Evolutionary conservation across 1,140 invertebrate species (phyloP).

Genomic region (Leptopilina boulardi): DNA sequence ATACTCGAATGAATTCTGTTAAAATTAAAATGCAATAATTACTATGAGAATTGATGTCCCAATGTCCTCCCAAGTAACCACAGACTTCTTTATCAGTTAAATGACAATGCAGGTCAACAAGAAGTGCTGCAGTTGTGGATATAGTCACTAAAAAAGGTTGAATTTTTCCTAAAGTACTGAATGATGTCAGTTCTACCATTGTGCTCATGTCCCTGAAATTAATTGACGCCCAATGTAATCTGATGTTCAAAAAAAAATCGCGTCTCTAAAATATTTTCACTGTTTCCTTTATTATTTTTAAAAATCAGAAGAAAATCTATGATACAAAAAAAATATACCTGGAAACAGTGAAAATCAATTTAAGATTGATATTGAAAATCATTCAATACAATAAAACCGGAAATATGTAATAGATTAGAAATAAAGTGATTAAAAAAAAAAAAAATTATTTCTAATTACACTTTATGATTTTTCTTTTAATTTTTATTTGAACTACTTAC

Average conservation of each 20-base stretch:
- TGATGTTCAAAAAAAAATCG: constrained; percentile 22
- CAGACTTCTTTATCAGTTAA: constrained; percentile 93
- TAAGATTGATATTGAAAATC: neutral
- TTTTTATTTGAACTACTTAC: constrained; percentile 56
- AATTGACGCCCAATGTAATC: constrained; percentile 39
- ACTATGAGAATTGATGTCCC: constrained; percentile 97
- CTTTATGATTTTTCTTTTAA: neutral
- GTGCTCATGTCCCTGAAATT: constrained; percentile 88
- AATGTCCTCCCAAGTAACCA: constrained; percentile 94
- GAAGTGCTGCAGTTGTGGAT: constrained; percentile 89
- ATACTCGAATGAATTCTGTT: neutral
- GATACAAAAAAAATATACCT: too few species aligned
- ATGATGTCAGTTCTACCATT: constrained; percentile 91
- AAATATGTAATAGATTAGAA: neutral
- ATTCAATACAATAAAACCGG: neutral
- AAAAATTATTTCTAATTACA: too few species aligned
- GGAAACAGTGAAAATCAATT: too few species aligned
- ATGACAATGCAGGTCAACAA: constrained; percentile 96
- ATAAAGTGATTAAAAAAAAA: neutral
- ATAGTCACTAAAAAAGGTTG: constrained; percentile 95
- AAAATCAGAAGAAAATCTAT: neutral
- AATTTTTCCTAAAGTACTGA: constrained; percentile 90
- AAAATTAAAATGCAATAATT: constrained; percentile 67
- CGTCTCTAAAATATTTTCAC: constrained; percentile 21
- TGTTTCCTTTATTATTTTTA: constrained; percentile 20